phyloP scores from a whole-genome alignment of 2,797 vertebrate genomes.

The Astyanax mexicanus region DNA sequence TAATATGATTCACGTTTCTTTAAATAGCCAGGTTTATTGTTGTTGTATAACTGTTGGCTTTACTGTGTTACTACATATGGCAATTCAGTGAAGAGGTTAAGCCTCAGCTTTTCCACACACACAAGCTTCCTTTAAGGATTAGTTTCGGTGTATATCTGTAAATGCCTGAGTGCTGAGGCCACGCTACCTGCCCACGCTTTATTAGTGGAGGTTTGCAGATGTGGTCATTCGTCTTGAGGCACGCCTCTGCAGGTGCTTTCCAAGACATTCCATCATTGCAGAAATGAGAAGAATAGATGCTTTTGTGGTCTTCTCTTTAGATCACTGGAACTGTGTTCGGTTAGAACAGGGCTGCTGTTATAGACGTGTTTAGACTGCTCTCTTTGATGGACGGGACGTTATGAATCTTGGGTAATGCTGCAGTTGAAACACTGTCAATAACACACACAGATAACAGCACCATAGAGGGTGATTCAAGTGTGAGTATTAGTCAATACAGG shows the following conservation, averaged over 20 bases:
- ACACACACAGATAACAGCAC: not conserved
- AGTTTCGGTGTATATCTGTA: not conserved
- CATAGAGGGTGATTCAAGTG: not conserved
- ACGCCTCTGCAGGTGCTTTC: not conserved
- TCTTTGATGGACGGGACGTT: not conserved
- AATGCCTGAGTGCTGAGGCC: not conserved
- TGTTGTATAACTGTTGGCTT: constrained; percentile 5
- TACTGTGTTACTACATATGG: constrained; percentile 28
- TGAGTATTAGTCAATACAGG: not conserved
- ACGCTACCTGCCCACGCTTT: not conserved
- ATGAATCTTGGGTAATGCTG: not conserved
- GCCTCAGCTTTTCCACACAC: not conserved
- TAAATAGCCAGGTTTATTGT: not conserved
- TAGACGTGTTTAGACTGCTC: not conserved
- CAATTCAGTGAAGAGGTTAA: constrained; percentile 26
- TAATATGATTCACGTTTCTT: too few species aligned
- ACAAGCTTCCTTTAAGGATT: constrained; percentile 14
- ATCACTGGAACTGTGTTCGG: not conserved
- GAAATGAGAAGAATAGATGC: not conserved
- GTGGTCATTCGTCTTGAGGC: constrained; percentile 7
- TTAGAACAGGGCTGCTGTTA: not conserved
- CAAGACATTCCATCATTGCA: not conserved
- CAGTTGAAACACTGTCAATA: not conserved
- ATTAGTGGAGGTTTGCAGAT: not conserved
- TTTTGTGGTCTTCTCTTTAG: not conserved